These are phyloP conservation scores for Philhelius pedissequus DNA, from an alignment of 2,888 invertebrate genomes.

Conservation along the genomic window DNA sequence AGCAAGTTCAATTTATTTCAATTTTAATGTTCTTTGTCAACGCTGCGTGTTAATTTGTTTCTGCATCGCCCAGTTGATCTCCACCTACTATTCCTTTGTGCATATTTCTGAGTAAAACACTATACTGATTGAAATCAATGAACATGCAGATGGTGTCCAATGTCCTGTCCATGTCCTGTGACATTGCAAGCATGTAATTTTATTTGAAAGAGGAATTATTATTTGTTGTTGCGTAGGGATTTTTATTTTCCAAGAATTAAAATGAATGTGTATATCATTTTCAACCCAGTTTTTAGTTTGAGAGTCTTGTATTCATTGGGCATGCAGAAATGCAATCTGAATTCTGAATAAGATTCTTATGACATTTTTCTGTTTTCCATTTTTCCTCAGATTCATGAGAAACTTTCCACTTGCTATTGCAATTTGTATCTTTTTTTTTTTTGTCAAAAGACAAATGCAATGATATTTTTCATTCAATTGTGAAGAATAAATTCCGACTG, in stretches of 20 bases:
- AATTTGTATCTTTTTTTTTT: neutral
- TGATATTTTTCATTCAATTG: too few species aligned
- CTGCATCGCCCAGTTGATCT: neutral
- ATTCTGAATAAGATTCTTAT: neutral
- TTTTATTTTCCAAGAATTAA: slow-evolving; percentile 5
- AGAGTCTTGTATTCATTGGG: neutral
- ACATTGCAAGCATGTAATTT: neutral
- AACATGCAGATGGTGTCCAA: neutral
- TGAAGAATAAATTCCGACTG: too few species aligned
- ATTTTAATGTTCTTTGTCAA: neutral
- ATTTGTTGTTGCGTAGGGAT: neutral
- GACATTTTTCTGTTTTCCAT: neutral
- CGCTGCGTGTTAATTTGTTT: neutral
- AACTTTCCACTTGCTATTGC: neutral
- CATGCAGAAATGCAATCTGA: neutral
- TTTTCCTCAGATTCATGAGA: neutral
- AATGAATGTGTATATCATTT: neutral
- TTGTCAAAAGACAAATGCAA: too few species aligned
- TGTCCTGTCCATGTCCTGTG: neutral
- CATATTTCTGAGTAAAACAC: neutral
- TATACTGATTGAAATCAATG: slow-evolving; percentile 6
- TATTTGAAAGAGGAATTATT: neutral
- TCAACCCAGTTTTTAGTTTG: neutral
- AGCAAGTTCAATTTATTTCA: too few species aligned
- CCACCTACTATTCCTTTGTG: neutral